phyloP scores from a whole-genome alignment of 1,140 invertebrate species.

The Brachionus plicatilis region DNA sequence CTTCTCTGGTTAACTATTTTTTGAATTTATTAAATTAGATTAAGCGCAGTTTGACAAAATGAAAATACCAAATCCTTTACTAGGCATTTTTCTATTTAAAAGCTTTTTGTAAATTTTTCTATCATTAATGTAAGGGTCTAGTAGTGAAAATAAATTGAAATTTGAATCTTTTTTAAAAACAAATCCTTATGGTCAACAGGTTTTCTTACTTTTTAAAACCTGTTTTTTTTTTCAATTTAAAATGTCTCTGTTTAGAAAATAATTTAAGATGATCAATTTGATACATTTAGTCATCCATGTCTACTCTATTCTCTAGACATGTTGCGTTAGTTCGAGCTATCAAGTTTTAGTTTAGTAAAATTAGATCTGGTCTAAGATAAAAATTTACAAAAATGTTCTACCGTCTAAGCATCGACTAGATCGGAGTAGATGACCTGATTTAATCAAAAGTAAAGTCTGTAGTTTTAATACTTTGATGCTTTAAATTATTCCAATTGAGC shows the following conservation, averaged over 20 bases:
- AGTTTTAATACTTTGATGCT: too few species aligned
- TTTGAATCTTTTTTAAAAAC: neutral
- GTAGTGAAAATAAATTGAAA: neutral
- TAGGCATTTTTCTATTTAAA: neutral
- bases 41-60: neutral
- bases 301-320: neutral
- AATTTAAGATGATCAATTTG: neutral
- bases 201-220: neutral
- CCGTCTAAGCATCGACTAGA: neutral
- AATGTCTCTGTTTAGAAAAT: neutral
- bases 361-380: neutral
- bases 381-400: neutral
- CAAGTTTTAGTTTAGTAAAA: neutral
- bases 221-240: neutral
- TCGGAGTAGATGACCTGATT: neutral
- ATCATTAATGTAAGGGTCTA: neutral
- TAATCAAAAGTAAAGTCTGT: neutral
- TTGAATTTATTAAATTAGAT: neutral
- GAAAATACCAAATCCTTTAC: neutral
- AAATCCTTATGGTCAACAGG: neutral
- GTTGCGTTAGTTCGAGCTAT: neutral
- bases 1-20: neutral
- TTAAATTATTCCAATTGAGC: too few species aligned
- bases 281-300: neutral
- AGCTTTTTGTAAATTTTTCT: neutral